Percentiles rank a stretch among this genome's conserved stretches.
Evolutionary conservation across 2,113 vertebrate species (phyloP).

Genomic region (Cyphomyrus plagiostoma): DNA sequence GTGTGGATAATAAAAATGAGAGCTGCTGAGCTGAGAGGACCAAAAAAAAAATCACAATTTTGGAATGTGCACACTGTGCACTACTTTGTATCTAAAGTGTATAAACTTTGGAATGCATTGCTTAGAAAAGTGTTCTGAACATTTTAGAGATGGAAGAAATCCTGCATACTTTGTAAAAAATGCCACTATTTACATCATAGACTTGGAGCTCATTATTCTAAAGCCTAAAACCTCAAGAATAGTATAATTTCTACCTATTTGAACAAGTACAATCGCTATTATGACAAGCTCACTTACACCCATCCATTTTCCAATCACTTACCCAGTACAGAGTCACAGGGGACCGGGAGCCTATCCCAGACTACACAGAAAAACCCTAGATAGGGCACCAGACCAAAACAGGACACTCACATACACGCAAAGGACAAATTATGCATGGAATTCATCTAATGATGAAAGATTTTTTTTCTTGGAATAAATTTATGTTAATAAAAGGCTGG

Average conservation of each 20-base stretch:
- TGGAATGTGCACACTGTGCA: background rate
- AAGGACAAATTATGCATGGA: background rate
- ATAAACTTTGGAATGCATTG: background rate
- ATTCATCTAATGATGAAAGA: background rate
- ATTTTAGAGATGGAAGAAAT: background rate
- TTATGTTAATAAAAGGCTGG: too few species aligned
- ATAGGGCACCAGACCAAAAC: background rate
- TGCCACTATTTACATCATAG: background rate
- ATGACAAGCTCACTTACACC: too few species aligned
- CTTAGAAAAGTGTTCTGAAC: background rate
- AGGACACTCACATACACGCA: background rate
- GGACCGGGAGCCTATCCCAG: background rate
- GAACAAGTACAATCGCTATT: background rate
- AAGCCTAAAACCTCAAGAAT: background rate
- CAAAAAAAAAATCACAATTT: background rate
- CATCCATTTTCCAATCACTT: background rate
- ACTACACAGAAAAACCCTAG: background rate
- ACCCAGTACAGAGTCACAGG: background rate
- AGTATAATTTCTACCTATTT: background rate
- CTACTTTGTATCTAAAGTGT: background rate
- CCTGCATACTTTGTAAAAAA: background rate
- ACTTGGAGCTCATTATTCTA: background rate
- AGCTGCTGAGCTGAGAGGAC: background rate
- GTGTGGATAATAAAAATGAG: background rate
- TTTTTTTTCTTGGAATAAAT: too few species aligned